Evolutionary conservation across 2,888 invertebrate species (phyloP), one percentile per base, ranked within the genome.

Genomic region (Pegoplata infirma): DNA sequence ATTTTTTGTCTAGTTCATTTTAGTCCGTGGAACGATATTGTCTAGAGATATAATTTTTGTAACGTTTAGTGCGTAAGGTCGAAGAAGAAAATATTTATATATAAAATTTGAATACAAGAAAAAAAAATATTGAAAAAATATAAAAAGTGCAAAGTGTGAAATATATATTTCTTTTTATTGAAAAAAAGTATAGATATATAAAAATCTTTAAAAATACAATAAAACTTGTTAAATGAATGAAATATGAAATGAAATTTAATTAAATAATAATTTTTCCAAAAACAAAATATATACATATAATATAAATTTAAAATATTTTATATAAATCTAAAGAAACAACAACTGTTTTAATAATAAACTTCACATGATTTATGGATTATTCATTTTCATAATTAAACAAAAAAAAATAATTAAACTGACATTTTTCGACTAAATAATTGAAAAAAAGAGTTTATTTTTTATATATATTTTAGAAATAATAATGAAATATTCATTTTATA

Each of bases 21-120:
- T 69, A 73, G 80, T 68, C 73, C 76, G 76, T 80, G 80, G 76
- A 76, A 56, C 76, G 79, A 79, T 75, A 75, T 79, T 75, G 75
- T 79, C 67, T 71, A 67, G 51, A 67, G 51, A 67, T 55, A 76
- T 49, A 61, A 69, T 66, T 69, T 23, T 74, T 66, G 10, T 56
- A n/a, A 69, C 71, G 58, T 71, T 67, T 75, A 79, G 79, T 72
- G 79, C 75, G 79, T 75, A 79, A 72, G 75, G 79, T 79, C 76
- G 64, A 68, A 59, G 6, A 58, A n/a, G 23, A 19, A 40, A 51
- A 58, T 16, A 58, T 51, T 5, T 25, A 58, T 25, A 25, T 32
- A 44, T 23, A 64, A 23, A 40, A n/a, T n/a, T 55, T 53, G 40
- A 56, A 59, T 44, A 49, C 14, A 17, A 36, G 53, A 53, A 64